Percentiles rank a stretch among this genome's conserved stretches.
phyloP scores from a whole-genome alignment of 2,113 vertebrate species.

The Azemiops feae region DNA sequence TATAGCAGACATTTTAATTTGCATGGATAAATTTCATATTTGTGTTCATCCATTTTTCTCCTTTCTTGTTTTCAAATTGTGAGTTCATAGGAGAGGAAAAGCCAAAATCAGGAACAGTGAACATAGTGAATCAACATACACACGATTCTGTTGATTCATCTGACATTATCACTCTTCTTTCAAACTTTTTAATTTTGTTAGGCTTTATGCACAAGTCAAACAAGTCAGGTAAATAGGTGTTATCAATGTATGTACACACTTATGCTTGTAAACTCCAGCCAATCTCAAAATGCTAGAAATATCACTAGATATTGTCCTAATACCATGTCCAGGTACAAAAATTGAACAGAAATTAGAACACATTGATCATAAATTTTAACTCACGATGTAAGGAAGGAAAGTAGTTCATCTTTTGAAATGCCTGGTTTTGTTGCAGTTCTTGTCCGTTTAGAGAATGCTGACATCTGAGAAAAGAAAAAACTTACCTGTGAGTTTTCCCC shows the following conservation, averaged over 20 bases:
- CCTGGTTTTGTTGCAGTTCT: conserved; percentile 57
- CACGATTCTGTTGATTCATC: background rate
- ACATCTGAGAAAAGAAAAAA: conserved; percentile 65
- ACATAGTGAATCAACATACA: background rate
- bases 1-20: background rate
- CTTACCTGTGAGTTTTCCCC: background rate
- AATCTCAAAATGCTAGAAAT: background rate
- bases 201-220: background rate
- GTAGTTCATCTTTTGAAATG: conserved; percentile 57
- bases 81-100: background rate
- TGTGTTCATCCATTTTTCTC: background rate
- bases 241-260: background rate
- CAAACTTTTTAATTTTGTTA: background rate
- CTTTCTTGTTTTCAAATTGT: background rate
- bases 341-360: background rate
- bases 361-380: conserved; percentile 26
- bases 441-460: conserved; percentile 62
- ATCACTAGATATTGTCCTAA: background rate
- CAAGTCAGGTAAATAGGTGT: background rate
- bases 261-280: background rate
- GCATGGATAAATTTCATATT: background rate
- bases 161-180: background rate
- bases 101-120: background rate
- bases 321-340: background rate
- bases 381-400: conserved; percentile 70